Evolutionary conservation across 2,888 invertebrate species (phyloP), one percentile per base, ranked within the genome.

Genomic region (Phortica magna): DNA sequence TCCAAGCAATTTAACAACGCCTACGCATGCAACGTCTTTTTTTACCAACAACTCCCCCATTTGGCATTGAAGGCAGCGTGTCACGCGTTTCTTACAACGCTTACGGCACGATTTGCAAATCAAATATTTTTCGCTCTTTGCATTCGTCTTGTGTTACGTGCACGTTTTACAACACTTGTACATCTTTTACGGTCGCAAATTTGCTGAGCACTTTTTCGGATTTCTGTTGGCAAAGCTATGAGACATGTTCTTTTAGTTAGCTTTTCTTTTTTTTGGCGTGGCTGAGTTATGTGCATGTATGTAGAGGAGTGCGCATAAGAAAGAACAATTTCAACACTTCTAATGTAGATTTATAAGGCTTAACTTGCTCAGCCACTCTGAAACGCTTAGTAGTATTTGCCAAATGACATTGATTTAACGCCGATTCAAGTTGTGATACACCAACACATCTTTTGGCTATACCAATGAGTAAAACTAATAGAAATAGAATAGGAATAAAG

Each of bases 41-140:
- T 12, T 48, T 48, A n/a, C 2, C 5, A 48, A 12, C 9, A 48
- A 0, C 31, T 4, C 48, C 3, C 14, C 48, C 2, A 48, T 48
- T 48, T 48, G 48, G 14, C 14, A 48, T 31, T 31, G 1, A 31
- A 9, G 48, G 7, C 48, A 12, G 10, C 9, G 14, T 48, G 48
- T 48, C 43, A 43, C 43, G 43, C 6, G 43, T 43, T 43, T 43
- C 43, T 43, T 43, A 10, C 6, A 6, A 7, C 10, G 43, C 9
- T 14, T 41, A 12, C 39, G 14, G 31, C 65, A 65, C 65, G 65
- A 41, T 65, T 65, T 65, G 5, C 65, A 65, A 65, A 65, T 65
- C 65, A 65, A 41, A 31, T 41, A 65, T 65, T 61, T 61, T 55
- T 17, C 17, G 61, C 48, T 14, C 2, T 48, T 48, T 48, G 48